phyloP scores from a whole-genome alignment of 2,113 vertebrate genomes.

The Sander lucioperca region DNA sequence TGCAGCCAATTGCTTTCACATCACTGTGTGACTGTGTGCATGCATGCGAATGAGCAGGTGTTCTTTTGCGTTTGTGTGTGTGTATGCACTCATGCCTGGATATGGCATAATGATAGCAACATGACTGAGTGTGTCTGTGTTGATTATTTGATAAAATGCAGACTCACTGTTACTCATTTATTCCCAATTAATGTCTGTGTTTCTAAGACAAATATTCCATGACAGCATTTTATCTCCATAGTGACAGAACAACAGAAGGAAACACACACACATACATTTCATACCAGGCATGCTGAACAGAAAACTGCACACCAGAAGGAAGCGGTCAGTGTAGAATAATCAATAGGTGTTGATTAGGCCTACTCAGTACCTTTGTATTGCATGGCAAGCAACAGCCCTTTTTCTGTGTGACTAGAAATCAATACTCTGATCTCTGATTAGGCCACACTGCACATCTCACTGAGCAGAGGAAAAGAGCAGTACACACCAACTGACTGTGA shows the following conservation, averaged over 20 bases:
- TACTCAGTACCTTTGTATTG: slow-evolving; percentile 73
- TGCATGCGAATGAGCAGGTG: slow-evolving; percentile 82
- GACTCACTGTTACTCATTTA: slow-evolving; percentile 54
- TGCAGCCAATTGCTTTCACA: slow-evolving; percentile 82
- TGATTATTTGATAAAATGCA: slow-evolving; percentile 74
- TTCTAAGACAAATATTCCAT: slow-evolving; percentile 43
- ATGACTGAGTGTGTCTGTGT: slow-evolving; percentile 55
- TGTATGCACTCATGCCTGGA: slow-evolving; percentile 12
- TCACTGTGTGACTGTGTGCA: slow-evolving; percentile 76
- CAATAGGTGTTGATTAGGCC: slow-evolving; percentile 79
- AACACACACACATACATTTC: slow-evolving; percentile 21
- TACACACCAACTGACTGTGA: slow-evolving; percentile 53
- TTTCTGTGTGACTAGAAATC: slow-evolving; percentile 68
- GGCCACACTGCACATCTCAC: slow-evolving; percentile 60
- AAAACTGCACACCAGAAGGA: slow-evolving; percentile 54
- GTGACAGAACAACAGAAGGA: not conserved
- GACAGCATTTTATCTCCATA: slow-evolving; percentile 18
- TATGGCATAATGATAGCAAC: slow-evolving; percentile 41
- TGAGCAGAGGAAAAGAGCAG: slow-evolving; percentile 68
- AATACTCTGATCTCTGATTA: slow-evolving; percentile 74
- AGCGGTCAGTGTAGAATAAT: slow-evolving; percentile 70
- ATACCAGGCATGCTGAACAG: slow-evolving; percentile 18
- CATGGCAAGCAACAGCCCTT: slow-evolving; percentile 64
- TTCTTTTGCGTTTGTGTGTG: slow-evolving; percentile 29
- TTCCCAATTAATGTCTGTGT: slow-evolving; percentile 40